Evolutionary conservation across 2,888 invertebrate species (phyloP).

Genomic region (Agrypnus murinus): DNA sequence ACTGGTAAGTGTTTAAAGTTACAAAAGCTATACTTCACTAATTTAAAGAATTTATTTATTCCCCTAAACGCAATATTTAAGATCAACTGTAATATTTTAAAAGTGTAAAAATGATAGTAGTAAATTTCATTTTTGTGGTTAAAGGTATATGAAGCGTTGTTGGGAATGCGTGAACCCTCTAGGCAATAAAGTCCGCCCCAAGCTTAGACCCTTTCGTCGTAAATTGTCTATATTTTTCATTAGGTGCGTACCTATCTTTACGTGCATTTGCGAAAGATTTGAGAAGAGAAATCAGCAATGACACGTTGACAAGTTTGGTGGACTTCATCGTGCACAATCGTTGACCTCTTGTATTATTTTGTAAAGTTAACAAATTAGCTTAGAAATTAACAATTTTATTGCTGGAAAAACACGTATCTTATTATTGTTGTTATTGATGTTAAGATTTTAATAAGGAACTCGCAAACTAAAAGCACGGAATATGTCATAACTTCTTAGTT

Average conservation of each 20-base stretch:
- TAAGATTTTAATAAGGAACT: too few relatives aligned
- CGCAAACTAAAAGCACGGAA: too few relatives aligned
- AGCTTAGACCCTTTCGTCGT: conserved; percentile 10
- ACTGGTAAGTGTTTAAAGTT: too few relatives aligned
- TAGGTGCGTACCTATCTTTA: conserved; percentile 5
- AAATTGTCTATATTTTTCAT: conserved; percentile 23
- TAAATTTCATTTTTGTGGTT: conserved; percentile 6
- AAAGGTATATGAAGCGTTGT: conserved; percentile 11
- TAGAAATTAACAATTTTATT: too few relatives aligned
- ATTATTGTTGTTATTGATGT: too few relatives aligned
- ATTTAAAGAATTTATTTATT: too few relatives aligned
- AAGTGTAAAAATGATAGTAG: not conserved
- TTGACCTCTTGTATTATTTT: not conserved
- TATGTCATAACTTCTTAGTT: too few relatives aligned
- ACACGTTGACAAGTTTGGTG: not conserved
- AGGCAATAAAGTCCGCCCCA: conserved; percentile 1
- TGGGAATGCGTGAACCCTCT: conserved; percentile 13
- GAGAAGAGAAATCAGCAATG: not conserved
- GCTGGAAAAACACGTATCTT: too few relatives aligned
- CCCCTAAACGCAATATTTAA: too few relatives aligned
- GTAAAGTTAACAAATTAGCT: too few relatives aligned
- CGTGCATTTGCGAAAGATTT: conserved; percentile 14
- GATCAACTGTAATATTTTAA: not conserved
- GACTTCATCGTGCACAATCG: not conserved
- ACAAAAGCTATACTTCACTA: too few relatives aligned